phyloP scores from a whole-genome alignment of 2,888 invertebrate genomes.

The Tinea pellionella region DNA sequence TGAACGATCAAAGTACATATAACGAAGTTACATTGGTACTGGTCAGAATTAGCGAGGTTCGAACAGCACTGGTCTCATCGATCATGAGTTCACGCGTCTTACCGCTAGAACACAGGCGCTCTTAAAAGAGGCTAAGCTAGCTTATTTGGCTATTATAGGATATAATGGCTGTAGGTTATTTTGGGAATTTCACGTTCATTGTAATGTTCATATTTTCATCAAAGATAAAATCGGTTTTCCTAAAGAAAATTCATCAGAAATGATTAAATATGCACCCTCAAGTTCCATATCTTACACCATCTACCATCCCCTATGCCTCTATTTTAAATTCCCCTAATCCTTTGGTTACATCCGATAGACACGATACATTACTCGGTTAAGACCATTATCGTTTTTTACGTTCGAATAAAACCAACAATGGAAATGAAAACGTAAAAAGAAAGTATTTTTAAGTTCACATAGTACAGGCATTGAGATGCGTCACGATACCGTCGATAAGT shows the following conservation, averaged over 20 bases:
- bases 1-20: too few species aligned
- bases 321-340: constrained; percentile 17
- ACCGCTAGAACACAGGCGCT: too few species aligned
- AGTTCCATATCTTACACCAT: constrained; percentile 39
- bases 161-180: too few species aligned
- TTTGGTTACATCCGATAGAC: constrained; percentile 17
- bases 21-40: too few species aligned
- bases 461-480: constrained; percentile 27
- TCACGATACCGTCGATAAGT: constrained; percentile 52
- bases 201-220: not conserved
- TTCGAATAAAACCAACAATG: not conserved
- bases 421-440: not conserved
- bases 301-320: constrained; percentile 24
- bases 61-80: too few species aligned
- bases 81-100: too few species aligned
- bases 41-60: too few species aligned
- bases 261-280: constrained; percentile 62
- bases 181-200: not conserved
- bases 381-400: too few species aligned
- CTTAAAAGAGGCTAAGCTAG: too few species aligned
- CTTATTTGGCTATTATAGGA: too few species aligned
- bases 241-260: constrained; percentile 29
- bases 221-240: not conserved
- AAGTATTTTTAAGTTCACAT: not conserved
- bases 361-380: constrained; percentile 14